A percentile compares a stretch with the other conserved stretches of the same genome.
Evolutionary conservation across 2,113 vertebrate genomes (phyloP).

Genomic region (Platysteira castanea): DNA sequence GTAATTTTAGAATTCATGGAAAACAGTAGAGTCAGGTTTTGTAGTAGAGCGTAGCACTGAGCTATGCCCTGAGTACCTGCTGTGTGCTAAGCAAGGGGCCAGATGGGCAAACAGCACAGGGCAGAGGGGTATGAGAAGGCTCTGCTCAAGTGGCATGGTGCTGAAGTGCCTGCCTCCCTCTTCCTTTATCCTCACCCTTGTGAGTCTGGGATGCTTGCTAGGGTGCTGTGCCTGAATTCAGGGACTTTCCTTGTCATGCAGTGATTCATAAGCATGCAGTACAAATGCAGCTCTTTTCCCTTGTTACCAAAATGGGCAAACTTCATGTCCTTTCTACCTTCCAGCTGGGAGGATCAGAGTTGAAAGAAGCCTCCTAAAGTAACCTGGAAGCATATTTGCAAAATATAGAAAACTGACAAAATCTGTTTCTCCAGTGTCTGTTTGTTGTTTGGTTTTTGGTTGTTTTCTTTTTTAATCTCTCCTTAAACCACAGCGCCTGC

Average conservation of each 20-base stretch:
- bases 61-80: background rate
- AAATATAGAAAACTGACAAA: background rate
- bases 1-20: background rate
- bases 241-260: background rate
- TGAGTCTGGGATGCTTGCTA: background rate
- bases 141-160: background rate
- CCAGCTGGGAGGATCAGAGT: background rate
- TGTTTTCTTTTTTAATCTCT: background rate
- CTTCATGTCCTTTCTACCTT: background rate
- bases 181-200: background rate
- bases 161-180: background rate
- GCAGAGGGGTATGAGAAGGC: background rate
- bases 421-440: background rate
- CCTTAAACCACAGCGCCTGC: background rate
- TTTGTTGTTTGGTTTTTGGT: background rate
- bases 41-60: background rate
- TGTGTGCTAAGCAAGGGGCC: background rate
- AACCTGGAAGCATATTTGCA: background rate
- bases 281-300: background rate
- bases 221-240: background rate
- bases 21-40: background rate
- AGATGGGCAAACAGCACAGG: background rate
- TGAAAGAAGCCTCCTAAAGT: background rate
- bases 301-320: background rate
- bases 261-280: background rate